A percentile compares a stretch with the other conserved stretches of the same genome.
phyloP scores from a whole-genome alignment of 2,113 vertebrate species.

The Notechis scutatus region DNA sequence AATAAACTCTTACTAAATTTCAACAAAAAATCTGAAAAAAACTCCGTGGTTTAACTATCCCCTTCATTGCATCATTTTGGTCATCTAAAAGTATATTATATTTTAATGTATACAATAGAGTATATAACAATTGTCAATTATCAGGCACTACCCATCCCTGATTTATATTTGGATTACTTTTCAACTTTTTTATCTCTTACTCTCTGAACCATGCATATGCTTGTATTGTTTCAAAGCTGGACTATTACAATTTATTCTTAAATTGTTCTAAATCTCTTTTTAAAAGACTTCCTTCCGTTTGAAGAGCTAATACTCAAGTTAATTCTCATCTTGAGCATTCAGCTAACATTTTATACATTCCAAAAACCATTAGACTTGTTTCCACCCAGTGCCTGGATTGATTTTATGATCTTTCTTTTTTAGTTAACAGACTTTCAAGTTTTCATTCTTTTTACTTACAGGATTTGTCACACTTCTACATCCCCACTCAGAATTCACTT shows the following conservation, averaged over 20 bases:
- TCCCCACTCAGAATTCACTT: slow-evolving; percentile 44
- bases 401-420: slow-evolving; percentile 54
- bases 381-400: slow-evolving; percentile 51
- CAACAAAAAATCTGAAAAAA: not conserved
- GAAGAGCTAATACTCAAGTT: slow-evolving; percentile 24
- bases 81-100: not conserved
- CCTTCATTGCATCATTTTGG: not conserved
- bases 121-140: not conserved
- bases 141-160: not conserved
- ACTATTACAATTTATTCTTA: slow-evolving; percentile 37
- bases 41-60: not conserved
- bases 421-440: slow-evolving; percentile 51
- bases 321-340: slow-evolving; percentile 29
- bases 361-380: slow-evolving; percentile 43
- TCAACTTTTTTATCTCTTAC: not conserved
- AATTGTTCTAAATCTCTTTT: slow-evolving; percentile 36
- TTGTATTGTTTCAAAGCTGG: slow-evolving; percentile 48
- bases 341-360: slow-evolving; percentile 36
- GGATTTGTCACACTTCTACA: slow-evolving; percentile 62
- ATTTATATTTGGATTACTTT: not conserved
- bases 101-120: too few relatives aligned
- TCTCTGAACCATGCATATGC: slow-evolving; percentile 24
- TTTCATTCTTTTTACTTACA: slow-evolving; percentile 65
- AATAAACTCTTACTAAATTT: not conserved
- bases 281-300: slow-evolving; percentile 36